These are phyloP conservation scores for Parasteatoda tepidariorum DNA, from an alignment of 1,140 invertebrate genomes.

Conservation along the genomic window DNA sequence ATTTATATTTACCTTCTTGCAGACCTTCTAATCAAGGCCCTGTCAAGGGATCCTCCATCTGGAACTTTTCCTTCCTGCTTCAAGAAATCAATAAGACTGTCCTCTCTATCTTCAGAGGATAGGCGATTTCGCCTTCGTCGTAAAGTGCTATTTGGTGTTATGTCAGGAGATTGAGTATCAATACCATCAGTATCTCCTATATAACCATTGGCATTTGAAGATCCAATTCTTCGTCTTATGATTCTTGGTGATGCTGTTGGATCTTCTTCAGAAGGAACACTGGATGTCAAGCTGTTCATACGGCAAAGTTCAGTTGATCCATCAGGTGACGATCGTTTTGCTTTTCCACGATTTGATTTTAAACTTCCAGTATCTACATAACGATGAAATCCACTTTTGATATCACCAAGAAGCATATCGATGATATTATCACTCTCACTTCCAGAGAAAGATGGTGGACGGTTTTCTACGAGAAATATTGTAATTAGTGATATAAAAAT, in stretches of 20 bases:
- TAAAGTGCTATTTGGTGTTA: conserved; percentile 89
- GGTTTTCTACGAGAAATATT: conserved; percentile 35
- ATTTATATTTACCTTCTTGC: conserved; percentile 72
- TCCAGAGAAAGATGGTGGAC: conserved; percentile 40
- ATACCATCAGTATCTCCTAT: conserved; percentile 71
- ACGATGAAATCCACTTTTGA: conserved; percentile 73
- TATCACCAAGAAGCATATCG: conserved; percentile 80
- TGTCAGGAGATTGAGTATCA: conserved; percentile 72
- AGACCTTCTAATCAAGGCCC: conserved; percentile 86
- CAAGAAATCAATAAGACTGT: conserved; percentile 87
- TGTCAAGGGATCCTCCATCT: conserved; percentile 77
- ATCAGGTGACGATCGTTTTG: conserved; percentile 14
- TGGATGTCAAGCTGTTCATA: conserved; percentile 68
- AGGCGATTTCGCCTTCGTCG: conserved; percentile 82
- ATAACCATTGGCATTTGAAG: conserved; percentile 60
- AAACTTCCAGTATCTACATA: conserved; percentile 12
- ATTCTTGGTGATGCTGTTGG: conserved; percentile 65
- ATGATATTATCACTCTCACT: conserved; percentile 75
- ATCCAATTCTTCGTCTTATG: conserved; percentile 72
- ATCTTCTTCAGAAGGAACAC: conserved; percentile 73
- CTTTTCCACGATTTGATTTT: conserved; percentile 7
- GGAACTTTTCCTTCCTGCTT: conserved; percentile 82
- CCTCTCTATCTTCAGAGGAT: conserved; percentile 82
- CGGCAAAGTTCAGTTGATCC: conserved; percentile 23
- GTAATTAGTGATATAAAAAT: too few relatives aligned